Evolutionary conservation across 2,888 invertebrate genomes (phyloP).

Genomic region (Aromia moschata): DNA sequence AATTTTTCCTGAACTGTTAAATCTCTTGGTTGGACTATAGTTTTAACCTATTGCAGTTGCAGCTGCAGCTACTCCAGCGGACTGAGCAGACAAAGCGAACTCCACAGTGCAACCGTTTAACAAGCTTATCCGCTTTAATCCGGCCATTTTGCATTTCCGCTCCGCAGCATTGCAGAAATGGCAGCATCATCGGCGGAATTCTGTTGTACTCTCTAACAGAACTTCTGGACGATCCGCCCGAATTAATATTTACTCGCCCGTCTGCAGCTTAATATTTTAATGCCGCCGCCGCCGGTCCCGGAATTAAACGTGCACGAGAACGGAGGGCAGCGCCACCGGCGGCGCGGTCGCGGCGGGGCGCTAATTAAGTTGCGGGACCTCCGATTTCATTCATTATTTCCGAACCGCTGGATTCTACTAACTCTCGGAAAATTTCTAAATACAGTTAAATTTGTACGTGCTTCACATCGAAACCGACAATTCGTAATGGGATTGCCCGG

Average conservation of each 20-base stretch:
- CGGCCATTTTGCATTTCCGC: neutral
- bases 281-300: conserved; percentile 10
- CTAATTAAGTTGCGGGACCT: conserved; percentile 26
- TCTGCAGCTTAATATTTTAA: conserved; percentile 27
- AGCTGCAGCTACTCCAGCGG: too few species aligned
- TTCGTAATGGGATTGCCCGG: conserved; percentile 9
- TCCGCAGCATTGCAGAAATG: neutral
- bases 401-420: conserved; percentile 20
- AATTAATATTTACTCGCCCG: conserved; percentile 34
- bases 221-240: conserved; percentile 13
- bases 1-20: too few species aligned
- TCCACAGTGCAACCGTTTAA: neutral
- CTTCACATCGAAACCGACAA: conserved; percentile 11
- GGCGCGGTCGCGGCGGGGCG: neutral
- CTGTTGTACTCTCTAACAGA: too few species aligned
- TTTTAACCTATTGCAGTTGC: too few species aligned
- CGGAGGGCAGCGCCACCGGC: too few species aligned
- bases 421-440: conserved; percentile 18
- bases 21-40: too few species aligned
- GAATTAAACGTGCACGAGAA: conserved; percentile 19
- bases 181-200: neutral
- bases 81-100: too few species aligned
- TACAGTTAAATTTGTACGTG: conserved; percentile 14
- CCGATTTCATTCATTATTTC: conserved; percentile 11
- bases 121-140: neutral